Conservation (phyloP, 1,140 invertebrate genomes). For the Mya arenaria region DNA sequence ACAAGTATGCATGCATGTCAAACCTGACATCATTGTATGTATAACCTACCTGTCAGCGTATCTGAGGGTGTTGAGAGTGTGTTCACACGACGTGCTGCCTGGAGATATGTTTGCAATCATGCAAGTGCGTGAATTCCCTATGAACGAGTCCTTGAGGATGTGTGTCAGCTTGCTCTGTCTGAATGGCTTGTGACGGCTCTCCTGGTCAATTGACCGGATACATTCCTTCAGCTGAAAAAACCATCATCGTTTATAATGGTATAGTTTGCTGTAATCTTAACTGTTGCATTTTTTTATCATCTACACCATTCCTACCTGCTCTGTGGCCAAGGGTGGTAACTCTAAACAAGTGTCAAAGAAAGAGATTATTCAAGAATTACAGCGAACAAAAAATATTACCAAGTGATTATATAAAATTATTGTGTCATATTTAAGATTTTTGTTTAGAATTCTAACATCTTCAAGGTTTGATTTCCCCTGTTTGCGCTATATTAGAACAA, state of each 20-base stretch:
- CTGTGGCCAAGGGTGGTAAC: background rate
- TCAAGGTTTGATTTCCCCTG: too few relatives aligned
- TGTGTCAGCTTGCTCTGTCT: constrained; percentile 81
- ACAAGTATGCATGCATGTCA: too few relatives aligned
- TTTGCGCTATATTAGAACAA: too few relatives aligned
- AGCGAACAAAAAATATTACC: background rate
- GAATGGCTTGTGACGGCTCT: constrained; percentile 79
- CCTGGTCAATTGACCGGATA: constrained; percentile 80
- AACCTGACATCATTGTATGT: too few relatives aligned
- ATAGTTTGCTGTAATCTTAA: background rate
- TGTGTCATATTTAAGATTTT: too few relatives aligned
- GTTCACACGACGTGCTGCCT: constrained; percentile 96
- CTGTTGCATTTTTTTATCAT: background rate
- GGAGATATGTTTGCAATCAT: constrained; percentile 99
- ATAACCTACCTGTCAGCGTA: constrained; percentile 85
- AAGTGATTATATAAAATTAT: too few relatives aligned
- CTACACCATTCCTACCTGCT: background rate
- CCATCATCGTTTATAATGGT: background rate
- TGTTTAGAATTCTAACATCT: too few relatives aligned
- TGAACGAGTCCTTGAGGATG: constrained; percentile 96
- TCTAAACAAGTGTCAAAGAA: background rate
- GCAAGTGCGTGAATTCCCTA: constrained; percentile 98
- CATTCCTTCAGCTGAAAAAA: constrained; percentile 79
- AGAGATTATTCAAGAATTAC: background rate
- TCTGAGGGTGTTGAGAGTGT: constrained; percentile 90